phyloP scores from a whole-genome alignment of 1,140 invertebrate species.

The Megalonaias nervosa region DNA sequence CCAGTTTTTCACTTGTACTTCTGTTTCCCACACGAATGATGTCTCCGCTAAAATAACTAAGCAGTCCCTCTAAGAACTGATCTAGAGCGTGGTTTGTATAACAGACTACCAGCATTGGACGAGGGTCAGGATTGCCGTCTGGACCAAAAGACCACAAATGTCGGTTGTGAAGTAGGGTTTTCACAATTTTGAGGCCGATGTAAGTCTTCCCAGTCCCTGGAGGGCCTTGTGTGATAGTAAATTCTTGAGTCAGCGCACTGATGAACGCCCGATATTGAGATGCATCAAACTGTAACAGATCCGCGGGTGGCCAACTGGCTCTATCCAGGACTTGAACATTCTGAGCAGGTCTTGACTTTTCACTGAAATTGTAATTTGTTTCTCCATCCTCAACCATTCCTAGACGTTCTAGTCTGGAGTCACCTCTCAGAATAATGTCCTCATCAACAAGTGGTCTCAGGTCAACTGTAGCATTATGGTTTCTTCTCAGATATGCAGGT shows the following conservation, averaged over 20 bases:
- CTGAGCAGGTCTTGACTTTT: constrained; percentile 26
- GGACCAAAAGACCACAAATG: constrained; percentile 49
- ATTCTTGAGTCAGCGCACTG: constrained; percentile 70
- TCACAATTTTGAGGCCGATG: constrained; percentile 67
- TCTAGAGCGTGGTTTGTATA: constrained; percentile 92
- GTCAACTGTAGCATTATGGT: constrained; percentile 35
- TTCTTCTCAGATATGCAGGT: constrained; percentile 48
- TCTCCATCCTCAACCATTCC: constrained; percentile 1
- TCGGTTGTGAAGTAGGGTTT: constrained; percentile 65
- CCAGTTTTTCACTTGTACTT: constrained; percentile 73
- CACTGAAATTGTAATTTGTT: constrained; percentile 15
- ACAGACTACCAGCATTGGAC: constrained; percentile 84
- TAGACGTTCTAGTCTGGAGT: constrained; percentile 14
- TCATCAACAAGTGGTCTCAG: constrained; percentile 48
- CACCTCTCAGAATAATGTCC: constrained; percentile 34
- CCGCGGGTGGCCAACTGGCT: constrained; percentile 50
- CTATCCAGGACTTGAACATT: constrained; percentile 23
- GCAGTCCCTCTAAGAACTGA: constrained; percentile 84
- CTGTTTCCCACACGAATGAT: constrained; percentile 83
- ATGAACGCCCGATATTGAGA: constrained; percentile 72
- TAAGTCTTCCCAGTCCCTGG: constrained; percentile 68
- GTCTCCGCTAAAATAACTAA: constrained; percentile 48
- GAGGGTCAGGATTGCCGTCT: constrained; percentile 20
- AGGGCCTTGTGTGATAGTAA: constrained; percentile 81
- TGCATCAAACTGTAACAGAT: constrained; percentile 66